Percentiles rank a stretch among this genome's conserved stretches.
Conservation (phyloP, 2,113 vertebrate species). For the Bos indicus region DNA sequence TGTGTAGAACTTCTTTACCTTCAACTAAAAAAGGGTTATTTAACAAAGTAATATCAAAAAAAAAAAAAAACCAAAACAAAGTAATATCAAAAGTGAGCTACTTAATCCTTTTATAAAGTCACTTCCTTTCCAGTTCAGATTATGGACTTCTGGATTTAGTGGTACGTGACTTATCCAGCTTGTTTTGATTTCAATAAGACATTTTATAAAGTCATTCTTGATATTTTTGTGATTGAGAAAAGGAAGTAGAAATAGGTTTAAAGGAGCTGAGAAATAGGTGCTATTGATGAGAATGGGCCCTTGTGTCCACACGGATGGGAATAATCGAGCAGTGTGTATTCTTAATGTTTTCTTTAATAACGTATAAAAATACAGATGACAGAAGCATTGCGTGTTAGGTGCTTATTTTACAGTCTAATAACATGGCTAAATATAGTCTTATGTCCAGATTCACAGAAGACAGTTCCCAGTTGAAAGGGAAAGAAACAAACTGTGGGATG, state of each 20-base stretch:
- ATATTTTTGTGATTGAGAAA: neutral
- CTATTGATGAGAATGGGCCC: accelerated
- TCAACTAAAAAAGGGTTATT: neutral
- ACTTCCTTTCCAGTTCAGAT: neutral
- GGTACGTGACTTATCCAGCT: neutral
- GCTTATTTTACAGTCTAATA: neutral
- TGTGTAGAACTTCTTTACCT: neutral
- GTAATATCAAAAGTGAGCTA: neutral
- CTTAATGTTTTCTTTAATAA: neutral
- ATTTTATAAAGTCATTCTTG: neutral
- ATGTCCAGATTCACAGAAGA: neutral
- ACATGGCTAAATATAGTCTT: neutral
- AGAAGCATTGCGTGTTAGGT: neutral
- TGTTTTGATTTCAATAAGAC: neutral
- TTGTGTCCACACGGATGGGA: neutral
- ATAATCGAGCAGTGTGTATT: neutral
- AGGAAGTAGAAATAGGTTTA: neutral
- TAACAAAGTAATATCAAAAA: neutral
- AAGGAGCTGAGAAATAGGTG: neutral
- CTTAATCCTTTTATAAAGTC: neutral
- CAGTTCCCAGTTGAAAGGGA: neutral
- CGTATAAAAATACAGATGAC: neutral
- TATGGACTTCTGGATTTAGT: no score
- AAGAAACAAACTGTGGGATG: accelerated
- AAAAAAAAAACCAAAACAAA: no score